These are phyloP conservation scores for Etheostoma nigrum DNA, from an alignment of 2,797 vertebrate genomes.

Conservation along the genomic window DNA sequence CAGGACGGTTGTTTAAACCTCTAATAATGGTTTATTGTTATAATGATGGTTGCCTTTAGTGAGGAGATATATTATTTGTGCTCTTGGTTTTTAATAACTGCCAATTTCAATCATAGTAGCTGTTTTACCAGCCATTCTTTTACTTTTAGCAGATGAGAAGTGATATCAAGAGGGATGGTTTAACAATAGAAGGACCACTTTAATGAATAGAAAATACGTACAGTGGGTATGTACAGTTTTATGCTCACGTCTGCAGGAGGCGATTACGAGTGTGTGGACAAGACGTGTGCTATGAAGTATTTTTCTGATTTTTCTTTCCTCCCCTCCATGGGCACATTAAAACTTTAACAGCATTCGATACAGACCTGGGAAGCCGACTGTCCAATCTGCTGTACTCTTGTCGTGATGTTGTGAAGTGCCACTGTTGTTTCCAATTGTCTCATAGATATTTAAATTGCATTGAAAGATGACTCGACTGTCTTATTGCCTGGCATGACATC, in stretches of 20 bases:
- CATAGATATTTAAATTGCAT: constrained; percentile 57
- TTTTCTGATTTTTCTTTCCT: constrained; percentile 13
- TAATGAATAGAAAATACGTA: neutral
- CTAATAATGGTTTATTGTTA: constrained; percentile 21
- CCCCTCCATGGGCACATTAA: constrained; percentile 27
- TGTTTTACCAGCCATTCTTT: neutral
- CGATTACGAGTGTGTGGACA: constrained; percentile 1
- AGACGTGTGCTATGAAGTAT: constrained; percentile 8
- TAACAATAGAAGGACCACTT: constrained; percentile 6
- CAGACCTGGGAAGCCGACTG: constrained; percentile 45
- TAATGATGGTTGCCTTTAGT: neutral
- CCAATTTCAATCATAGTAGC: neutral
- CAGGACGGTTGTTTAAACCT: neutral
- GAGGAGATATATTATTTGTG: neutral
- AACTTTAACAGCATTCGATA: constrained; percentile 48
- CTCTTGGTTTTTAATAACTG: constrained; percentile 19
- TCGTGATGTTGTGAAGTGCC: constrained; percentile 51
- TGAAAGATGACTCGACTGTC: constrained; percentile 45
- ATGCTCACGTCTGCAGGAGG: neutral
- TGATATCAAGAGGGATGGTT: neutral
- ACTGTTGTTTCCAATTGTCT: constrained; percentile 56
- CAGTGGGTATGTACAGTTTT: neutral
- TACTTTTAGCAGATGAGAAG: neutral
- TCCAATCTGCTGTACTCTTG: constrained; percentile 47
- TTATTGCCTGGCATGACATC: constrained; percentile 58